A percentile compares a stretch with the other conserved stretches of the same genome.
Evolutionary conservation across 1,140 invertebrate species (phyloP).

Genomic region (Caenorhabditis inopinata): DNA sequence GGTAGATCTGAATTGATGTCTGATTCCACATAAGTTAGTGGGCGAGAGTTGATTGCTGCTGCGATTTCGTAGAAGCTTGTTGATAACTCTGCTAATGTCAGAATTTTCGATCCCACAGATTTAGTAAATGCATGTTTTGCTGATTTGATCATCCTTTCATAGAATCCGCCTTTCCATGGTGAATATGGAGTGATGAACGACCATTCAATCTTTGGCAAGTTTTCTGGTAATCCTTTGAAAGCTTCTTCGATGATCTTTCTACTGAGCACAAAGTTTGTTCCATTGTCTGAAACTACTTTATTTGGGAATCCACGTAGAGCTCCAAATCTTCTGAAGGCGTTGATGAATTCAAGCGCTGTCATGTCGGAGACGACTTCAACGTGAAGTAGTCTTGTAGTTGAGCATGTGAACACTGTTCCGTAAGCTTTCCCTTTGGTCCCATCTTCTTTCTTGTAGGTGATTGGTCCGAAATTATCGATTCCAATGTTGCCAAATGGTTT

Average conservation of each 20-base stretch:
- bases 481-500: slow-evolving; percentile 19
- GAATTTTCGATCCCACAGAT: not conserved
- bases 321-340: too few relatives aligned
- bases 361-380: too few relatives aligned
- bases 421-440: not conserved
- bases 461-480: slow-evolving; percentile 34
- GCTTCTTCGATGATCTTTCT: too few relatives aligned
- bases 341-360: too few relatives aligned
- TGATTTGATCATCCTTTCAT: too few relatives aligned
- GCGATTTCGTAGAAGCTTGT: too few relatives aligned
- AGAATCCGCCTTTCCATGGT: slow-evolving; percentile 68
- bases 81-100: not conserved
- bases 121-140: not conserved
- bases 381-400: not conserved
- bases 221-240: too few relatives aligned
- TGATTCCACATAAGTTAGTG: not conserved
- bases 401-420: slow-evolving; percentile 22
- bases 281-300: too few relatives aligned
- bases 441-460: too few relatives aligned
- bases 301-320: too few relatives aligned
- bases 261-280: too few relatives aligned
- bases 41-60: too few relatives aligned
- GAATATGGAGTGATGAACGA: slow-evolving; percentile 64
- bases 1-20: not conserved
- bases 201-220: slow-evolving; percentile 54